Evolutionary conservation across 2,888 invertebrate species (phyloP), one percentile per base, ranked within the genome.

Genomic region (Vandiemenella viatica): DNA sequence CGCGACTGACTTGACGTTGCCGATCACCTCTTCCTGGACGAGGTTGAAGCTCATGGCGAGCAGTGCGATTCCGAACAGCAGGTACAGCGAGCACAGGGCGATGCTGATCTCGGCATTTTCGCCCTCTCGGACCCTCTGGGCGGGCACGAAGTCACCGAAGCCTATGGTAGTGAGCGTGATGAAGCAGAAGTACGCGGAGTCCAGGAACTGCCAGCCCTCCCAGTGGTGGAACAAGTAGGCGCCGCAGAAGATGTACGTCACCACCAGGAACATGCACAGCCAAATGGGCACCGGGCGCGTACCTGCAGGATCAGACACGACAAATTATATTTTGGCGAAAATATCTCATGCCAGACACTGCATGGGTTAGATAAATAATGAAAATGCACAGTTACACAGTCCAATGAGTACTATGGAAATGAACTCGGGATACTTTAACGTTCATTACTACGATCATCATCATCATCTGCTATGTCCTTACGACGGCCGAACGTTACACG

Each of bases 21-120:
- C 84, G 55, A 90, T 86, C 8, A 92, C 90, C 66, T 92, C 89
- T 63, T 91, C 91, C 65, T 92, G 93, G 41, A 95, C 92, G 62
- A 95, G 70, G 72, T 95, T 95, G 68, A 95, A 95, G 60, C 90
- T 90, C 95, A 95, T 96, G 21, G 93, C 93, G 55, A 95, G 69
- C 42, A 95, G 68, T 0, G 93, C 89, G 61, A 95, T 95, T 6
- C 95, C 95, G 65, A 95, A 92, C 40, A 96, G 74, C 54, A 96
- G 71, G 69, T 96, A 96, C 49, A 95, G 69, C 0, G 91, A 91
- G 61, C 91, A 92, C 47, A 92, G 74, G 0, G 91, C 91, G 54
- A 95, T 77, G 56, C 80, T 79, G 56, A 76, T 67, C 56, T 70
- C 67, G 1, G 70, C 68, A 43, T 69, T 67, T 13, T 66, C 65